Base-by-base conservation (phyloP, 2,113 vertebrate species). In the Proteles cristata region DNA sequence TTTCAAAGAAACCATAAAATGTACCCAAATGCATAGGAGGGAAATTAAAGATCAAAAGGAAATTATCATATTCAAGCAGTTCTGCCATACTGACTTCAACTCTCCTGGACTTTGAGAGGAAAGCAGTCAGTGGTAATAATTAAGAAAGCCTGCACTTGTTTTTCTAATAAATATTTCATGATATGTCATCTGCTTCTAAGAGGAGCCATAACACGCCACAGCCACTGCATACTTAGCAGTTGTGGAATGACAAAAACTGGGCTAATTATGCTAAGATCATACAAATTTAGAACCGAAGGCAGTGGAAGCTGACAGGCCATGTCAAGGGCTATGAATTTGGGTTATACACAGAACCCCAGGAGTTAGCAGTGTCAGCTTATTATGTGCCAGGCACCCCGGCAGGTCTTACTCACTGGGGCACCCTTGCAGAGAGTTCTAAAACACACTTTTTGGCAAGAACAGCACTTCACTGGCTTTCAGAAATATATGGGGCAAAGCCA, bases 161-260 rank as follows among this genome's bases (percentile, higher is more conserved):
- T 99, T 99, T 98, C 98, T 98, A 97, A 99, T 99, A 99, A 99
- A 99, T 99, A 99, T 99, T 99, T 99, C 98, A 99, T 99, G 98
- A 98, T 98, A 98, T 98, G 98, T 99, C 98, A 99, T 98, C 97
- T 98, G 98, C 95, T 98, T 98, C 98, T 81, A 91, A 97, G 98
- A 99, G 98, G 95, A 97, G 96, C 95, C 88, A 28, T 93, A 96
- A 95, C 94, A 95, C 12, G 23, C 77, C 92, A 97, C 95, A 94
- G 91, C 86, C 97, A 90, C 96, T 83, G 97, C 96, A 98, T 89
- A 85, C 97, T 97, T 92, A 98, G 97, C 98, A 99, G 99, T 98
- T 98, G 98, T 96, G 71, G 96, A 91, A 94, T 96, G 98, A 96
- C 97, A 97, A 98, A 98, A 97, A 93, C 97, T 73, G 86, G 97